phyloP scores from a whole-genome alignment of 1,140 invertebrate species.

The Tachypleus tridentatus region DNA sequence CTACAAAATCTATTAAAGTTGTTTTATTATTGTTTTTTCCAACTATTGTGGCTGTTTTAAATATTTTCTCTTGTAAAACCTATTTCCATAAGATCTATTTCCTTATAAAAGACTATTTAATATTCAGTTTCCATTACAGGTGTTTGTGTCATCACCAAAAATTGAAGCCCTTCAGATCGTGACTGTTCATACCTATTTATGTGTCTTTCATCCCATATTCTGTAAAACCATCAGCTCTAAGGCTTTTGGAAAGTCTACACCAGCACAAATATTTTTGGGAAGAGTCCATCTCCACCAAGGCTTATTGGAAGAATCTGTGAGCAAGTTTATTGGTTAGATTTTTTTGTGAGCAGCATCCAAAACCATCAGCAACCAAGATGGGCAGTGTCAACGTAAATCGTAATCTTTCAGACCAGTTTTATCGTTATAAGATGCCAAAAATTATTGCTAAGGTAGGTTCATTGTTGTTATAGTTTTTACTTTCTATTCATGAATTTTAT shows the following conservation, averaged over 20 bases:
- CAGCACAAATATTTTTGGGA: no score
- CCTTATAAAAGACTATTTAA: no score
- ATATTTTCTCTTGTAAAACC: no score
- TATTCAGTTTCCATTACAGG: conserved; percentile 2
- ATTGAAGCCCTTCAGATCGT: conserved; percentile 21
- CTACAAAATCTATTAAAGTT: no score
- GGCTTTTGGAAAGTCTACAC: background rate
- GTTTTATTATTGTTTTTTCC: no score
- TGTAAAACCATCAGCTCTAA: background rate
- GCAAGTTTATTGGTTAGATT: no score
- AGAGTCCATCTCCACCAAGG: no score
- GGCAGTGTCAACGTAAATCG: conserved; percentile 91
- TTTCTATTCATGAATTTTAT: no score
- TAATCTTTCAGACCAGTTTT: conserved; percentile 93
- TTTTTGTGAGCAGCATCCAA: background rate
- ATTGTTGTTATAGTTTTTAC: no score
- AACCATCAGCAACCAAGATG: conserved; percentile 44
- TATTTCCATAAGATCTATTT: no score
- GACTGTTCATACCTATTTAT: conserved; percentile 15
- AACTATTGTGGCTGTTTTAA: no score
- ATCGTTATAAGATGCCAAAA: conserved; percentile 99
- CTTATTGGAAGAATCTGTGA: no score
- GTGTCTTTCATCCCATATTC: conserved; percentile 4
- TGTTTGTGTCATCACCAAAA: conserved; percentile 21
- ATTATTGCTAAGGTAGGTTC: conserved; percentile 80